Evolutionary conservation across 2,797 vertebrate species (phyloP).

Genomic region (Sebastes iracundus): DNA sequence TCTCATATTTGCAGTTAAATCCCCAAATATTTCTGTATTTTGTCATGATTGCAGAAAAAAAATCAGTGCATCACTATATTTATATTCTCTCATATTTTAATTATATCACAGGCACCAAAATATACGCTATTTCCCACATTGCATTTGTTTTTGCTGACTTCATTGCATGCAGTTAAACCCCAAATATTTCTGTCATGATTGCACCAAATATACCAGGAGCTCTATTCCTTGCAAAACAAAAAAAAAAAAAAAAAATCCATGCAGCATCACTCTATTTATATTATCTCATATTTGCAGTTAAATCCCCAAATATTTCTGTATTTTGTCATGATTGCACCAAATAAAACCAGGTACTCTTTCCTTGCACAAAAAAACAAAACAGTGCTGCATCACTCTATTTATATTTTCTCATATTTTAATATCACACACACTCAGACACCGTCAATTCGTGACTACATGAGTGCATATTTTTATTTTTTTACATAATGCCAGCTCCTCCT

Average conservation of each 20-base stretch:
- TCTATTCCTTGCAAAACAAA: background rate
- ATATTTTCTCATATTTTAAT: background rate
- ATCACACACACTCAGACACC: background rate
- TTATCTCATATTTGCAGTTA: background rate
- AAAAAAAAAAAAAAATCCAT: too few species aligned
- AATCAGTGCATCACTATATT: too few species aligned
- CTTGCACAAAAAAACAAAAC: too few species aligned
- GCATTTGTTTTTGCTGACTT: conserved; percentile 60
- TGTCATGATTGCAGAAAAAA: background rate
- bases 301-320: too few species aligned
- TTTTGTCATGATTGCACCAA: background rate
- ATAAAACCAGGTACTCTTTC: background rate
- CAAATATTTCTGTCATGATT: background rate
- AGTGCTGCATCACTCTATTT: too few species aligned
- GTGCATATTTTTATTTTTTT: conserved; percentile 1
- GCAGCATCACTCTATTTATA: background rate
- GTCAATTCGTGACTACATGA: background rate
- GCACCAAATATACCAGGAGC: background rate
- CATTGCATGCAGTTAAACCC: conserved; percentile 8
- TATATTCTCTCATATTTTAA: background rate
- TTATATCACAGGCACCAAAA: too few species aligned
- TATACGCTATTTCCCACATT: conserved; percentile 56
- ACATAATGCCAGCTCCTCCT: conserved; percentile 30
- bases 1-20: background rate
- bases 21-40: background rate